Percentiles rank a stretch among this genome's conserved stretches.
Evolutionary conservation across 2,888 invertebrate genomes (phyloP).

Genomic region (Cancer borealis): DNA sequence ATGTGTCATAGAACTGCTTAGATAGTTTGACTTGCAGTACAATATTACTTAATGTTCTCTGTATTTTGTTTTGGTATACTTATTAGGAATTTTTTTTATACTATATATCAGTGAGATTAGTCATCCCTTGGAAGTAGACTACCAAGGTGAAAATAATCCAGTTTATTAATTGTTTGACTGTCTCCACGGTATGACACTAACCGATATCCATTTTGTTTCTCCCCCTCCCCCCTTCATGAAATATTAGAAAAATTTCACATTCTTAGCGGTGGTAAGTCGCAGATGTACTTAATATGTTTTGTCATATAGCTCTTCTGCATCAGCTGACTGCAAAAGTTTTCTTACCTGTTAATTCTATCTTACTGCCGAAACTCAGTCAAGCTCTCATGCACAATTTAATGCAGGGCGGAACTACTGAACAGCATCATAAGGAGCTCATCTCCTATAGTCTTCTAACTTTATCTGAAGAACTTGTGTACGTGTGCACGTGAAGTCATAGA

Average conservation of each 20-base stretch:
- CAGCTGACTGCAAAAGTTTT: conserved; percentile 70
- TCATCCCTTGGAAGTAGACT: neutral
- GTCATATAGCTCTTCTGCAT: conserved; percentile 71
- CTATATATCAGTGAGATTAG: conserved; percentile 31
- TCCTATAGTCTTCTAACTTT: neutral
- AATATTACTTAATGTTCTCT: neutral
- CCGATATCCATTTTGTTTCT: conserved; percentile 69
- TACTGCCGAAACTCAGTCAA: conserved; percentile 65
- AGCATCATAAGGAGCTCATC: neutral
- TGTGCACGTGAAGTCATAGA: neutral
- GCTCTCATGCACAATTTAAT: conserved; percentile 52
- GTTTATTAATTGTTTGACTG: neutral
- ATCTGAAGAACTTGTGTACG: neutral
- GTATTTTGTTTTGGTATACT: neutral
- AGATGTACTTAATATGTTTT: conserved; percentile 69
- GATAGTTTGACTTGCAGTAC: conserved; percentile 16
- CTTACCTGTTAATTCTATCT: conserved; percentile 57
- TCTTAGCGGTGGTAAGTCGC: conserved; percentile 76
- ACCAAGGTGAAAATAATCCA: conserved; percentile 14
- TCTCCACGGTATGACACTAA: conserved; percentile 65
- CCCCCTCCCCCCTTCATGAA: conserved; percentile 66
- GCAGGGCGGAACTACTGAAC: conserved; percentile 55
- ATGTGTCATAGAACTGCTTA: neutral
- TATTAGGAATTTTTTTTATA: neutral
- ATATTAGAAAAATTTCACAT: conserved; percentile 76